These are phyloP conservation scores for Oncorhynchus nerka DNA, from an alignment of 2,113 vertebrate species.

Conservation along the genomic window DNA sequence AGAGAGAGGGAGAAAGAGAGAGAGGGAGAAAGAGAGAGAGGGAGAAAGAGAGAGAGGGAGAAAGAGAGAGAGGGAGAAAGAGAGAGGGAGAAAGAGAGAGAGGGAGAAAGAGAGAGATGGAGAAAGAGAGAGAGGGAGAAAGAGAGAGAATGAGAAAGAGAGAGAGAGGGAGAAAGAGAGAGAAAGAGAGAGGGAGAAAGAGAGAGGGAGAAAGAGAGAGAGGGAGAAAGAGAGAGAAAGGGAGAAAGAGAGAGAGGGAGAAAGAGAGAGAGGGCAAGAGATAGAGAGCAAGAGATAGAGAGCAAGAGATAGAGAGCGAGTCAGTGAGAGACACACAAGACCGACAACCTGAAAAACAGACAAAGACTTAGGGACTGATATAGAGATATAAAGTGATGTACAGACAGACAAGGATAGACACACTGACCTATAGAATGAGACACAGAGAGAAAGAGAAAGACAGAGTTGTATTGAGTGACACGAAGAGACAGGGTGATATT, in stretches of 20 bases:
- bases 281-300: too few relatives aligned
- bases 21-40: too few relatives aligned
- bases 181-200: too few relatives aligned
- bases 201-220: too few relatives aligned
- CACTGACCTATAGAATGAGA: background rate
- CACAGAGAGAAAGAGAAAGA: background rate
- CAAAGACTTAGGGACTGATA: background rate
- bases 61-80: background rate
- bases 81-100: background rate
- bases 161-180: background rate
- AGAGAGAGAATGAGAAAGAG: too few relatives aligned
- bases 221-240: too few relatives aligned
- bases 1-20: background rate
- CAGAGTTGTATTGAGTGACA: background rate
- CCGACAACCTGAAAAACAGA: background rate
- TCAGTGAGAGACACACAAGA: background rate
- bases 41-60: too few relatives aligned
- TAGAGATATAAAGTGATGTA: background rate
- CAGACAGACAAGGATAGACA: constrained; percentile 17
- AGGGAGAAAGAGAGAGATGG: background rate
- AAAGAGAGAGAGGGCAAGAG: background rate
- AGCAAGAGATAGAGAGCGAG: background rate
- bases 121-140: background rate
- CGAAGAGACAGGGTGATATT: background rate
- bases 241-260: background rate